Evolutionary conservation across 2,888 invertebrate genomes (phyloP).

Genomic region (Lasioglossum marginatum): DNA sequence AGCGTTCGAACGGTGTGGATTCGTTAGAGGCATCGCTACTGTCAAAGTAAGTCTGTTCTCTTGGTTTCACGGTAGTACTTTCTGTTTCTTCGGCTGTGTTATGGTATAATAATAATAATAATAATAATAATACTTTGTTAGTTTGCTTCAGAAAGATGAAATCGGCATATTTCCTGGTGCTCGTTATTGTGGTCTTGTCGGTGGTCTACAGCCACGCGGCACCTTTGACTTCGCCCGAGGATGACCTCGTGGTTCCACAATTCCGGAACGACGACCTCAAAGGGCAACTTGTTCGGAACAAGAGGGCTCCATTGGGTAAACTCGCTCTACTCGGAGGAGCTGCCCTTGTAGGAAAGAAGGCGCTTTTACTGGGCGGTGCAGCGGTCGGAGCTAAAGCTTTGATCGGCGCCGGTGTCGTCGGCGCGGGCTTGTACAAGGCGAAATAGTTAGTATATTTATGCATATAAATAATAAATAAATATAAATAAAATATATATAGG

Average conservation of each 20-base stretch:
- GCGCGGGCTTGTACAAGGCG: slow-evolving; percentile 69
- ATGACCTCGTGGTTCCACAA: neutral
- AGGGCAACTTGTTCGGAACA: slow-evolving; percentile 52
- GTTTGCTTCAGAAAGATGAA: slow-evolving; percentile 29
- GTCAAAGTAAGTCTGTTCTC: slow-evolving; percentile 26
- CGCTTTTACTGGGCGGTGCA: slow-evolving; percentile 69
- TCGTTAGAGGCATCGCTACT: slow-evolving; percentile 14
- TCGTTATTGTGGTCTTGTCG: neutral
- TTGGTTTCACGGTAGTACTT: neutral
- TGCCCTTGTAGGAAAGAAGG: slow-evolving; percentile 69
- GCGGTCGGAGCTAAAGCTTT: slow-evolving; percentile 63
- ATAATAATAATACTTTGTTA: neutral
- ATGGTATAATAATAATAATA: neutral
- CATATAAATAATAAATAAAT: neutral
- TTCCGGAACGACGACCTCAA: neutral
- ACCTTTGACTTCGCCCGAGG: neutral
- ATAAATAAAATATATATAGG: no score
- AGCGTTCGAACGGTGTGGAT: slow-evolving; percentile 21
- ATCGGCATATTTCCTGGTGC: neutral
- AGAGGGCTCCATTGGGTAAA: slow-evolving; percentile 70
- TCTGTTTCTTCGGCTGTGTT: neutral
- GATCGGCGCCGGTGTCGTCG: slow-evolving; percentile 67
- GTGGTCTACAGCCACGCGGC: neutral
- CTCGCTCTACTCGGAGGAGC: slow-evolving; percentile 70
- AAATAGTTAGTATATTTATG: slow-evolving; percentile 67